Evolutionary conservation across 2,888 invertebrate species (phyloP).

Genomic region (Zootermopsis nevadensis): DNA sequence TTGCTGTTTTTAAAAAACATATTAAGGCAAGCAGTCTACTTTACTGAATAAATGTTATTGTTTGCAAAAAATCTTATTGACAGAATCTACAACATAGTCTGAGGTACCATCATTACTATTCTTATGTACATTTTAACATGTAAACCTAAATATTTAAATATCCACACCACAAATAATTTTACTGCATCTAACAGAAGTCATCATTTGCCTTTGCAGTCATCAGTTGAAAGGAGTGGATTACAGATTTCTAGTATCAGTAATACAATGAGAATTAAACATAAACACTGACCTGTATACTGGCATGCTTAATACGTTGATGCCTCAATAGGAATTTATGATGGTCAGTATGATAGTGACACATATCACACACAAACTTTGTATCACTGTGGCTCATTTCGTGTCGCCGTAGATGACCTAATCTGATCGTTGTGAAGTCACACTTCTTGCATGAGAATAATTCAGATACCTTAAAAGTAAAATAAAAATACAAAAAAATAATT

Average conservation of each 20-base stretch:
- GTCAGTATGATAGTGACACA: conserved; percentile 59
- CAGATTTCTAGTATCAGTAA: no score
- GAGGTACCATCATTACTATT: no score
- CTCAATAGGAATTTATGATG: conserved; percentile 56
- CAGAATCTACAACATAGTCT: no score
- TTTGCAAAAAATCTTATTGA: background rate
- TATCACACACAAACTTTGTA: conserved; percentile 56
- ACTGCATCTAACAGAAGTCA: no score
- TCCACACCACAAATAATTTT: no score
- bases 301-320: conserved; percentile 58
- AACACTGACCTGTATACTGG: conserved; percentile 4
- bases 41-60: background rate
- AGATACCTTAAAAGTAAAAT: conserved; percentile 51
- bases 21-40: background rate
- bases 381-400: conserved; percentile 61
- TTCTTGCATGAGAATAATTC: conserved; percentile 58
- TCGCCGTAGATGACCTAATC: conserved; percentile 60
- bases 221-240: no score
- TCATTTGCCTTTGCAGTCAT: no score
- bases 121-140: no score
- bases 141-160: no score
- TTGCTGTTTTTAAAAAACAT: background rate
- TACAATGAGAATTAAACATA: background rate
- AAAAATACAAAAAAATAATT: no score
- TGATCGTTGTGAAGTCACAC: conserved; percentile 61